Base-by-base conservation (phyloP, 2,113 vertebrate species). In the Pholis gunnellus region DNA sequence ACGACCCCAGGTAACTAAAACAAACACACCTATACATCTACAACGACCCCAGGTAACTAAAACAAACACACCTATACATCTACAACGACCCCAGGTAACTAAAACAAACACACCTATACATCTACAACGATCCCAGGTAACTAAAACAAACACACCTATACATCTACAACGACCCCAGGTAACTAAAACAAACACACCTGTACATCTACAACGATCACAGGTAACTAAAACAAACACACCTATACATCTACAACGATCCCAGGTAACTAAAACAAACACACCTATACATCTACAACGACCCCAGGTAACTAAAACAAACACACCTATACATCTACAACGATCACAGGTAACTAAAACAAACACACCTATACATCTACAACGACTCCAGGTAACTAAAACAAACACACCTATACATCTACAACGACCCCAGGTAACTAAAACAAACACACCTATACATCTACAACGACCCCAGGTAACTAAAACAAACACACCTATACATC, bases 281-380 rank as follows among this genome's bases (percentile, higher is more conserved):
- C 4, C 31, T 3, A 1, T 0, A 48, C 46, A 17, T 17, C 38
- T 65, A 76, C 46, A 29, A 50, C 0, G 40, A 68, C 5, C 8
- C 60, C 42, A 86, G 77, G 73, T 83, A 44, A 40, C 6, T 4
- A 25, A 46, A 46, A n/a, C n/a, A n/a, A n/a, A n/a, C n/a, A n/a
- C n/a, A n/a, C n/a, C n/a, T n/a, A n/a, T n/a, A n/a, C n/a, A n/a
- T n/a, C n/a, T n/a, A n/a, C n/a, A n/a, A n/a, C n/a, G n/a, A n/a
- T n/a, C n/a, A n/a, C n/a, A n/a, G n/a, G n/a, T n/a, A n/a, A n/a
- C n/a, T n/a, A n/a, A n/a, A n/a, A n/a, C n/a, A n/a, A n/a, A n/a
- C n/a, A n/a, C n/a, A n/a, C n/a, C n/a, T n/a, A n/a, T n/a, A n/a
- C n/a, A n/a, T n/a, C n/a, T n/a, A 40, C 20, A 25, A 18, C 7